Evolutionary conservation across 2,113 vertebrate genomes (phyloP), one percentile per base, ranked within the genome.

Genomic region (Plecturocebus donacophilus): DNA sequence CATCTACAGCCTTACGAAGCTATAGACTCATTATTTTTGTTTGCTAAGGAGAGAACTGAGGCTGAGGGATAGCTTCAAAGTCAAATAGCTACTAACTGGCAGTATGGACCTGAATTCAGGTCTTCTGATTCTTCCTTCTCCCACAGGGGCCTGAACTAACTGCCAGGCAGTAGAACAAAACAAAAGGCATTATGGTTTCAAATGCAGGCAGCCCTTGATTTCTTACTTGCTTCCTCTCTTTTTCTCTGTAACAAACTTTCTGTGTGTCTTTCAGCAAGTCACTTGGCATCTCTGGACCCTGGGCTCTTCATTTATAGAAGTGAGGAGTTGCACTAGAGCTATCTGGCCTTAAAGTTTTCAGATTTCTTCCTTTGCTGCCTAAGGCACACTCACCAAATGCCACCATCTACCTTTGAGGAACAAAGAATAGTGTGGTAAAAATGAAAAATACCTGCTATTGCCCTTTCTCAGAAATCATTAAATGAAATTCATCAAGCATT

Each of bases 381-480:
- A 76, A 27, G 27, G 35, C 27, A 83, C 35, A 35, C 20, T 80
- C n/a, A 32, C 23, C 16, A 71, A 38, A 75, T 45, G 32, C 64
- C 25, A 81, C 27, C 54, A 47, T 49, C 12, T 30, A 32, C 32
- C 27, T 84, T 87, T 91, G 2, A 10, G 40, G 13, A 71, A 56
- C 82, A 32, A 79, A 87, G 38, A 87, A 77, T 54, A 54, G 4
- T 11, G 17, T 32, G 17, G 11, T 42, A 54, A 77, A 93, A 90
- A 70, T 88, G 30, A 85, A 93, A 87, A 81, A 64, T 30, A 88
- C 1, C 56, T 91, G 66, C 17, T 21, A 20, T 90, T 88, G 14
- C 54, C 45, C 75, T 35, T 93, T 97, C 23, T 83, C 19, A 19
- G 40, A 85, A 95, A 70, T 89, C 40, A 32, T 79, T 85, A 75